Conservation (phyloP, 2,113 vertebrate genomes). For the Piprites chloris region DNA sequence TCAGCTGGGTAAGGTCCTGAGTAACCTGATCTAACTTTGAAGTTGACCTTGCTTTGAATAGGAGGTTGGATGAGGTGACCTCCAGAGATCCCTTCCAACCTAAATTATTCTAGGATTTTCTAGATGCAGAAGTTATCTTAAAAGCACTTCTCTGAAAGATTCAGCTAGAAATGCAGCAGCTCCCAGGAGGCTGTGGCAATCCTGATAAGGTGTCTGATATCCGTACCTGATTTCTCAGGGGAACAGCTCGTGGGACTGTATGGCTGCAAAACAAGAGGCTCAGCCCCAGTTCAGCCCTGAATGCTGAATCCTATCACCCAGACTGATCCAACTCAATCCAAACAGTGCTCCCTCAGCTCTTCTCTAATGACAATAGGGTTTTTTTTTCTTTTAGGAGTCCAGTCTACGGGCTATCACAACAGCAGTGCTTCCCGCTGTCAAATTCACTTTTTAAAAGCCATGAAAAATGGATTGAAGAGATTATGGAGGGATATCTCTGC, state of each 20-base stretch:
- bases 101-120: background rate
- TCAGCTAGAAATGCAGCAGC: background rate
- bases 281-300: background rate
- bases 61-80: background rate
- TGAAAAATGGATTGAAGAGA: slow-evolving; percentile 2
- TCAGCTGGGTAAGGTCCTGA: background rate
- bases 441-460: slow-evolving; percentile 33
- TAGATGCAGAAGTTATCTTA: background rate
- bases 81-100: background rate
- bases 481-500: background rate
- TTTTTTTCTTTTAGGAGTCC: slow-evolving; percentile 22
- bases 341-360: slow-evolving; percentile 51
- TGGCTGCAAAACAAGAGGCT: background rate
- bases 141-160: background rate
- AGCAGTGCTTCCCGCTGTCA: slow-evolving; percentile 16
- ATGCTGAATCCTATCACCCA: slow-evolving; percentile 22
- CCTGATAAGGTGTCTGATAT: background rate
- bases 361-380: slow-evolving; percentile 25
- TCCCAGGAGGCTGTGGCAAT: background rate
- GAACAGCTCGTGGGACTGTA: background rate
- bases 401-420: slow-evolving; percentile 34
- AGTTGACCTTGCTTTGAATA: background rate
- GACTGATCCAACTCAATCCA: slow-evolving; percentile 47
- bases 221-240: background rate
- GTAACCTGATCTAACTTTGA: background rate